Conservation (phyloP, 2,888 invertebrate species). For the Octonoba sinensis region DNA sequence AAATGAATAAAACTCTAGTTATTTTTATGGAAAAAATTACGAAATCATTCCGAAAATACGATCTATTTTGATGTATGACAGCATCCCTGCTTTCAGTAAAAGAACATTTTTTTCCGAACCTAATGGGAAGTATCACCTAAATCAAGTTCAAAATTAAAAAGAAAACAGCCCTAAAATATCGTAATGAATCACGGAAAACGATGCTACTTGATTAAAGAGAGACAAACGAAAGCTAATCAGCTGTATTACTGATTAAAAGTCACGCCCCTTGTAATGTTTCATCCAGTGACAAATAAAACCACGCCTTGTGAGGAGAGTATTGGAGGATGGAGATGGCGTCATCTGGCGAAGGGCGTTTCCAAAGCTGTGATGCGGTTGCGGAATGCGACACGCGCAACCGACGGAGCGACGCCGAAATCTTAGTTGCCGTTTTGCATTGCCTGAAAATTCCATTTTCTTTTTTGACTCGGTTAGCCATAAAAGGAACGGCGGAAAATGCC, state of each 20-base stretch:
- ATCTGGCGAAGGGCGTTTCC: conserved; percentile 18
- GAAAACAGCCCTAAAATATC: not conserved
- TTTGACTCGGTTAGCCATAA: too few species aligned
- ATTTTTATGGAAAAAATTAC: too few species aligned
- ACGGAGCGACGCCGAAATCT: conserved; percentile 26
- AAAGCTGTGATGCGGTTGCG: conserved; percentile 17
- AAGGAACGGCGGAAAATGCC: too few species aligned
- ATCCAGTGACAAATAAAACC: not conserved
- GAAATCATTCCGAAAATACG: too few species aligned
- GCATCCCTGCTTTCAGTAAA: too few species aligned
- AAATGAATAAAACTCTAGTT: too few species aligned
- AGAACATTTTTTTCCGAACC: too few species aligned
- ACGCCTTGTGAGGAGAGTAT: conserved; percentile 6
- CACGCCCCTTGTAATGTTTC: not conserved
- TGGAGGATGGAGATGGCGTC: conserved; percentile 38
- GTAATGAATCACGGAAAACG: conserved; percentile 10
- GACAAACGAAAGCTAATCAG: conserved; percentile 28
- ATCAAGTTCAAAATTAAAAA: too few species aligned
- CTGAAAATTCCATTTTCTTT: too few species aligned
- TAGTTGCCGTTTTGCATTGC: not conserved
- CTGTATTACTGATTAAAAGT: not conserved
- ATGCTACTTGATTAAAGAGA: conserved; percentile 18
- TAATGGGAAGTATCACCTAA: too few species aligned
- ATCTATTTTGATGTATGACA: too few species aligned
- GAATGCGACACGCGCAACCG: conserved; percentile 19